Evolutionary conservation across 1,140 invertebrate genomes (phyloP), one percentile per base, ranked within the genome.

Genomic region (Conus betulinus): DNA sequence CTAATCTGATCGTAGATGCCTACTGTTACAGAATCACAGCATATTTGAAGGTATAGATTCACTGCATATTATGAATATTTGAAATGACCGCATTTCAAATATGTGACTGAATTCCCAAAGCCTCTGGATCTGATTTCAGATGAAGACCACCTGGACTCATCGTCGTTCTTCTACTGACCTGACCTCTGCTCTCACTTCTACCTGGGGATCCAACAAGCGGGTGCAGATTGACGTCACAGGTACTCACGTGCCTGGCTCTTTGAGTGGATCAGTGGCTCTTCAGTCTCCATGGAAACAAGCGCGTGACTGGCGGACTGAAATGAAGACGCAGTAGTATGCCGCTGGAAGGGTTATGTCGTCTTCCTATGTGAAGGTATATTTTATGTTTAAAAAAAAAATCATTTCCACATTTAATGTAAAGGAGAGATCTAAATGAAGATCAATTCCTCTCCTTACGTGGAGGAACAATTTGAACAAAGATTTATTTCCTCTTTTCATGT

Each of bases 191-290:
- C 63, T n/a, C 63, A 83, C 20, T 67, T 88, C 39, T 23, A 51
- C 82, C 23, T 91, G 90, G 90, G 87, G 87, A 25, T 81, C 63
- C 51, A 79, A 86, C 79, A 88, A 91, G 4, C 85, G 67, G 51
- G 90, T 90, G 17, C 74, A 76, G 55, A 82, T 88, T 53, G 87
- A 67, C 60, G 51, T 89, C 17, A 88, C 78, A n/a, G 90, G 83
- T 78, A 53, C 74, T 7, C 55, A 71, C 39, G 8, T 27, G 6
- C 15, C 63, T 20, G 84, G 39, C 67, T 67, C 60, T 63, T 6
- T 85, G 3, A 85, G 39, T 17, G 84, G 84, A n/a, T 51, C 55
- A 20, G 15, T 85, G 39, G 67, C 55, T 5, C 27, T 85, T 0
- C 84, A 85, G 60, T 27, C 84, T 7, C 84, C 84, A 8, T 85